Conservation (phyloP, 2,888 invertebrate genomes). For the Pilophorus perplexus region DNA sequence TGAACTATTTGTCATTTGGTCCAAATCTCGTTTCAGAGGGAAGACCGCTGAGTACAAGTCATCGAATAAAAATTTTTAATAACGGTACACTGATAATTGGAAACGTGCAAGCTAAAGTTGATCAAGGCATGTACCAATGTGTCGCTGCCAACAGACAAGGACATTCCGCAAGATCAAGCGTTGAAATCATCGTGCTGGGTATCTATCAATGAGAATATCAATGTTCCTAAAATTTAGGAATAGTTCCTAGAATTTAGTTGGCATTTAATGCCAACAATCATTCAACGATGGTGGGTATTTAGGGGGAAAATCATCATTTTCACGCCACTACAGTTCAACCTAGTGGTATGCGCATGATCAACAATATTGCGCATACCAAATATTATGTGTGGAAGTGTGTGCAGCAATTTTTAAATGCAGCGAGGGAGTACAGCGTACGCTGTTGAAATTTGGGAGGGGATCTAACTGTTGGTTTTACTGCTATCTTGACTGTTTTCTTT, state of each 20-base stretch:
- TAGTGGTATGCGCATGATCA: not conserved
- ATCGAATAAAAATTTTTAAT: conserved; percentile 54
- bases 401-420: too few species aligned
- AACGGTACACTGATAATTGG: conserved; percentile 56
- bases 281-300: not conserved
- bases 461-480: too few species aligned
- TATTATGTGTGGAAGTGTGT: too few species aligned
- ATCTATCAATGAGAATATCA: not conserved
- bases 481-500: too few species aligned
- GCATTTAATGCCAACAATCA: not conserved
- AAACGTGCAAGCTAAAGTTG: conserved; percentile 54
- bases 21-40: conserved; percentile 51
- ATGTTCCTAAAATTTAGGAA: too few species aligned
- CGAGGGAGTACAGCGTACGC: too few species aligned
- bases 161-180: conserved; percentile 50
- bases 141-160: conserved; percentile 54
- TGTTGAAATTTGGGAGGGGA: too few species aligned
- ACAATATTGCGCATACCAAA: too few species aligned
- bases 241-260: not conserved
- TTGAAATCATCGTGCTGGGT: conserved; percentile 53
- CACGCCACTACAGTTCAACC: not conserved
- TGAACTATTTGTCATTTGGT: too few species aligned
- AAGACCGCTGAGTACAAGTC: conserved; percentile 54
- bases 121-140: conserved; percentile 56
- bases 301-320: not conserved